phyloP scores from a whole-genome alignment of 2,888 invertebrate genomes.

The Leptinotarsa haldemani region DNA sequence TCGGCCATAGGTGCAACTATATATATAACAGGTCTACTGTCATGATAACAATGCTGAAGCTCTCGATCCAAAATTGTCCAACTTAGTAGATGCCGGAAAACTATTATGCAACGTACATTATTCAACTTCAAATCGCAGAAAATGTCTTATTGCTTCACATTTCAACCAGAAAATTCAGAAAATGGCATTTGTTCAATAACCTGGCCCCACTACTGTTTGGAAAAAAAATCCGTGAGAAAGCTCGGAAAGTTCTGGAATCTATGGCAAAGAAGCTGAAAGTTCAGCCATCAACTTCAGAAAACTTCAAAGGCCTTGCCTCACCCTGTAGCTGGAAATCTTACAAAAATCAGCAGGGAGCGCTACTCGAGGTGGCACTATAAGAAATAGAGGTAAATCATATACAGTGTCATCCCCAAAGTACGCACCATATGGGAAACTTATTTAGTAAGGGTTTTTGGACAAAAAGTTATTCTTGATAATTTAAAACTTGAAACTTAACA shows the following conservation, averaged over 20 bases:
- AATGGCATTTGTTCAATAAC: not conserved
- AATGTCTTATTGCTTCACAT: not conserved
- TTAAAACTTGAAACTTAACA: too few relatives aligned
- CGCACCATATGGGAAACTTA: too few relatives aligned
- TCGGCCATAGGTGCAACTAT: not conserved
- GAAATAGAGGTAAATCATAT: too few relatives aligned
- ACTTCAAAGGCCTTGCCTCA: not conserved
- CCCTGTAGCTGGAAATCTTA: not conserved
- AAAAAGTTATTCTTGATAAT: too few relatives aligned
- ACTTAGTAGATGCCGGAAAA: not conserved
- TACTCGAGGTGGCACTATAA: not conserved
- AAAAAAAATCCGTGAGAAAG: not conserved
- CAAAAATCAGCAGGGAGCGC: not conserved
- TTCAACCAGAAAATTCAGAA: slow-evolving; percentile 1
- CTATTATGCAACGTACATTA: not conserved
- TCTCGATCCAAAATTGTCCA: not conserved
- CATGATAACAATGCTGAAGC: not conserved
- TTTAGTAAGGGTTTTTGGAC: too few relatives aligned
- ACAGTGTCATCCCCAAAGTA: too few relatives aligned
- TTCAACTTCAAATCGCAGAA: not conserved
- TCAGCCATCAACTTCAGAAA: slow-evolving; percentile 3
- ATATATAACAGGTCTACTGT: not conserved
- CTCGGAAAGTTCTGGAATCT: not conserved
- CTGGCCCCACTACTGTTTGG: not conserved
- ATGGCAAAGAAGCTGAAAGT: not conserved